Base-by-base conservation (phyloP, 2,113 vertebrate species). In the Amblyornis subalaris region DNA sequence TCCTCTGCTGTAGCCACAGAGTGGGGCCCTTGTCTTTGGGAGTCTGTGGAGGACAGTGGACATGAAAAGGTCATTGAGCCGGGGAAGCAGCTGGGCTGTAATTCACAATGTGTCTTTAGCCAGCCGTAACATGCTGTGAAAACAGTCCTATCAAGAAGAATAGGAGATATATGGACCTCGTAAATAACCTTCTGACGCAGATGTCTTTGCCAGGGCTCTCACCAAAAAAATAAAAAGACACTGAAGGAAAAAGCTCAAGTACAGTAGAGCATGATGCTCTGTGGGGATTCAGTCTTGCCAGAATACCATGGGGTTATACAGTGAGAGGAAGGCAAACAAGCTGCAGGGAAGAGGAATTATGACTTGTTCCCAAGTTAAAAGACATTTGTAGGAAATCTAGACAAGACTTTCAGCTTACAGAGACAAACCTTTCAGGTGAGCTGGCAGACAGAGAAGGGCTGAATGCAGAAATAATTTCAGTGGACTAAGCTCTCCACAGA, bases 41-140 rank as follows among this genome's bases (percentile, higher is more conserved):
- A 91, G 58, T 2, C 1, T 24, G 24, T 0, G 0, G 81, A 48
- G 48, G 47, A 28, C 47, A 25, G 70, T 2, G 14, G 40, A 5
- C 0, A 2, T 31, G 47, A 9, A 57, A 79, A 72, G 73, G 70
- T 33, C 44, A 15, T 76, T 40, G 18, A 53, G 62, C 36, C 25
- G 35, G 22, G 36, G 42, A 82, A 89, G 84, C 58, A 75, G 84
- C 76, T 50, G 89, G 51, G 45, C 57, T 61, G 22, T 21, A 26
- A 10, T 33, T 80, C 48, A 69, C 87, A 10, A 19, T 21, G 62
- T 21, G 50, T 65, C 79, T 76, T 72, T 10, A 75, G 67, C 60
- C 67, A 65, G 31, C 66, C 9, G 0, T 12, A 44, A 75, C 45
- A 70, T 78, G 57, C 60, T 36, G 64, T 0, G 0, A 53, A 66